Percentiles rank a stretch among this genome's conserved stretches.
Conservation (phyloP, 2,113 vertebrate species). For the Petromus typicus region DNA sequence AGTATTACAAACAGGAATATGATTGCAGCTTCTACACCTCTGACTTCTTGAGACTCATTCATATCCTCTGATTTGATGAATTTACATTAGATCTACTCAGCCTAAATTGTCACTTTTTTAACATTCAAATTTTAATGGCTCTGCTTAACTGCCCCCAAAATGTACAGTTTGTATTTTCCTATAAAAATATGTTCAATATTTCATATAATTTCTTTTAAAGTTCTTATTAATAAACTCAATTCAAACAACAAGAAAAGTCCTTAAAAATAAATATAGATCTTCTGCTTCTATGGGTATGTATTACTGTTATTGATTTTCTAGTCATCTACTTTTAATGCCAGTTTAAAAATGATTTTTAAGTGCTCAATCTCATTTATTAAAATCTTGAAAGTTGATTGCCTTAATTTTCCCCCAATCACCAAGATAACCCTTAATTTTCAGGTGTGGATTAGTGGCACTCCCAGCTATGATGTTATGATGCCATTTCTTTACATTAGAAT, state of each 20-base stretch:
- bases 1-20: not conserved
- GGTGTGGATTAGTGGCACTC: slow-evolving; percentile 67
- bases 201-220: slow-evolving; percentile 40
- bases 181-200: slow-evolving; percentile 29
- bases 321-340: slow-evolving; percentile 42
- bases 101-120: not conserved
- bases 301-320: slow-evolving; percentile 52
- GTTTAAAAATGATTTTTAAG: slow-evolving; percentile 67
- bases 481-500: slow-evolving; percentile 80
- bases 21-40: not conserved
- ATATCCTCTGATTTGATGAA: slow-evolving; percentile 52
- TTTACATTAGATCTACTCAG: slow-evolving; percentile 28
- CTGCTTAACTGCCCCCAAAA: slow-evolving; percentile 15
- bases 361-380: slow-evolving; percentile 70
- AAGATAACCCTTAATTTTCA: slow-evolving; percentile 76
- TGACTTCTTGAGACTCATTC: not conserved
- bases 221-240: not conserved
- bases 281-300: slow-evolving; percentile 42
- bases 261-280: slow-evolving; percentile 36
- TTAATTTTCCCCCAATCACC: slow-evolving; percentile 76
- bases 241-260: not conserved
- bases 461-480: slow-evolving; percentile 62
- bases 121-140: slow-evolving; percentile 44
- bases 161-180: not conserved
- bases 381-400: slow-evolving; percentile 47